Base-by-base conservation (phyloP, 2,888 invertebrate species). In the Bombylius discolor region DNA sequence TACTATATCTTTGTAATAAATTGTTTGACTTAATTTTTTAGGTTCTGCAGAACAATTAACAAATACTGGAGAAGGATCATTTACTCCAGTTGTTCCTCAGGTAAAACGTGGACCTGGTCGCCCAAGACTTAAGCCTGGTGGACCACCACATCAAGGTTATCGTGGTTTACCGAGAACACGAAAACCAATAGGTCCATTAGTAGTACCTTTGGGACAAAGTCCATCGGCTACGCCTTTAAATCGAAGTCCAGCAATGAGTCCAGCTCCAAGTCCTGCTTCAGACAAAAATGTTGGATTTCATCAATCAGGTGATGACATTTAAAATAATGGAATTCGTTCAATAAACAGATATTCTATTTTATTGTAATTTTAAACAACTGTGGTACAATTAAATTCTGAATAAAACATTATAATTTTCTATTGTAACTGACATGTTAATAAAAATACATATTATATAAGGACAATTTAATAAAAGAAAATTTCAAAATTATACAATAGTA, bases 61-160 rank as follows among this genome's bases (percentile, higher is more conserved):
- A 32, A 56, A 52, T 23, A 61, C 56, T 13, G 61, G 63, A n/a
- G 64, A 63, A 50, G 58, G 58, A 49, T 34, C 58, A 57, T 61
- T 61, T 53, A 57, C 58, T 31, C 44, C 59, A 32, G 34, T 48
- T 42, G 49, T 57, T 9, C 62, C 70, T 8, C 68, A 71, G 14
- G 67, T 79, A 33, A 78, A 84, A 55, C 72, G 85, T 49, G 84
- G 85, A 23, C 84, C 85, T 1, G 85, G 85, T 9, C 72, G 85
- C 58, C 85, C 85, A 0, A 76, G 85, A 4, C 70, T 85, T 12
- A 80, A 82, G 64, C 84, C 84, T 1, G 75, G 78, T 9, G 83
- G 83, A 0, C 84, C 85, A 0, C 74, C 80, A 1, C 79, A 85
- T 66, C 80, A 81, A 58, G 84, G 84, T 8, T 76, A 78, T 34